These are phyloP conservation scores for Ictidomys tridecemlineatus DNA, from an alignment of 2,113 vertebrate genomes.

Conservation along the genomic window DNA sequence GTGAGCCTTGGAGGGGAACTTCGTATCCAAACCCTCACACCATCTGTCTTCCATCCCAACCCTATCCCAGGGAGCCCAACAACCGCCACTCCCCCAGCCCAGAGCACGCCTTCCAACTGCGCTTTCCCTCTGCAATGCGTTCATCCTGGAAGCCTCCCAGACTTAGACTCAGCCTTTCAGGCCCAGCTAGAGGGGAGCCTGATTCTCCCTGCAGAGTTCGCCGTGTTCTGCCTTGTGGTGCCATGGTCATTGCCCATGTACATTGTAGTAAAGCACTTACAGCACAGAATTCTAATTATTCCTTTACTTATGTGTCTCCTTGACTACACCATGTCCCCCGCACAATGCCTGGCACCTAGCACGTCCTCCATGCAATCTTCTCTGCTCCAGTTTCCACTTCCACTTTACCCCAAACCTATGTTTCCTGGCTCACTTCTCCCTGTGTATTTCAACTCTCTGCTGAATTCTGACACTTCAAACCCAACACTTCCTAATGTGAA, in stretches of 20 bases:
- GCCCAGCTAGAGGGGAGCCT: background rate
- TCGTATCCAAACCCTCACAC: background rate
- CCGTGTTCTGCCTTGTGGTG: background rate
- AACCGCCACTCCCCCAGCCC: background rate
- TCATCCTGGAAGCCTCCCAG: background rate
- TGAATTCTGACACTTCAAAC: background rate
- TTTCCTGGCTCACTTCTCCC: no score
- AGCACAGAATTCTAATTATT: background rate
- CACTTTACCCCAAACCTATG: background rate
- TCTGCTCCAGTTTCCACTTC: background rate
- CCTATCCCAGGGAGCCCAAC: background rate
- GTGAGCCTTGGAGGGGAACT: background rate
- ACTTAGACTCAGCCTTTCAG: background rate
- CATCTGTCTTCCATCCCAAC: background rate
- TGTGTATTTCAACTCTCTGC: background rate
- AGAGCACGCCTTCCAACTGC: background rate
- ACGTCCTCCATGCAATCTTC: fast-evolving
- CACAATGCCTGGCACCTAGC: no score
- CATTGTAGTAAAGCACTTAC: fast-evolving
- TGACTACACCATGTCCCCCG: background rate
- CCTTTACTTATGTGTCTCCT: background rate
- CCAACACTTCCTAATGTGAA: background rate
- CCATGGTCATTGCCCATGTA: fast-evolving
- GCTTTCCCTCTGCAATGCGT: background rate
- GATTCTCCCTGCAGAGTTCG: background rate